phyloP scores from a whole-genome alignment of 2,113 vertebrate species.

The Protobothrops flavoviridis region DNA sequence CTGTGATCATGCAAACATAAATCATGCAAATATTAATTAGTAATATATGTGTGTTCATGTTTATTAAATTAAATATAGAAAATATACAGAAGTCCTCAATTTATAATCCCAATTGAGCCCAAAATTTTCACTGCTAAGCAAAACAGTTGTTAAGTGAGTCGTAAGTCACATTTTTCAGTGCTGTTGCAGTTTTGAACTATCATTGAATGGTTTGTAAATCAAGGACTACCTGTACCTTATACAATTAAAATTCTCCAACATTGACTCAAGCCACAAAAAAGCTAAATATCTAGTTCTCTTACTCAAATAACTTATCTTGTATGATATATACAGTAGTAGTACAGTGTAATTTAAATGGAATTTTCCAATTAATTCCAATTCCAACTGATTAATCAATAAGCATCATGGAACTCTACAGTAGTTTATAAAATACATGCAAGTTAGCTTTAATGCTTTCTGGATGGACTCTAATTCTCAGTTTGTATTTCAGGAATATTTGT shows the following conservation, averaged over 20 bases:
- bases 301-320: not conserved
- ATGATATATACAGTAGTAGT: no score
- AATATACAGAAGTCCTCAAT: not conserved
- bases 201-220: not conserved
- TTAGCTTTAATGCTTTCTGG: not conserved
- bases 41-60: not conserved
- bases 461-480: not conserved
- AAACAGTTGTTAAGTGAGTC: not conserved
- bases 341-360: not conserved
- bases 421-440: not conserved
- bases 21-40: not conserved
- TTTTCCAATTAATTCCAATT: not conserved
- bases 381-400: not conserved
- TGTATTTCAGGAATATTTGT: not conserved
- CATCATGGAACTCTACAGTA: not conserved
- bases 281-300: not conserved
- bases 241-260: not conserved
- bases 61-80: not conserved
- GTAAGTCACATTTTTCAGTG: not conserved
- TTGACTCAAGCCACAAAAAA: not conserved
- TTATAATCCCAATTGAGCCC: not conserved
- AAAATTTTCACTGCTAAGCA: not conserved
- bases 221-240: not conserved
- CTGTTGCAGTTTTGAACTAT: not conserved
- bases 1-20: not conserved